These are phyloP conservation scores for Limnephilus marmoratus DNA, from an alignment of 2,888 invertebrate species.

Conservation along the genomic window DNA sequence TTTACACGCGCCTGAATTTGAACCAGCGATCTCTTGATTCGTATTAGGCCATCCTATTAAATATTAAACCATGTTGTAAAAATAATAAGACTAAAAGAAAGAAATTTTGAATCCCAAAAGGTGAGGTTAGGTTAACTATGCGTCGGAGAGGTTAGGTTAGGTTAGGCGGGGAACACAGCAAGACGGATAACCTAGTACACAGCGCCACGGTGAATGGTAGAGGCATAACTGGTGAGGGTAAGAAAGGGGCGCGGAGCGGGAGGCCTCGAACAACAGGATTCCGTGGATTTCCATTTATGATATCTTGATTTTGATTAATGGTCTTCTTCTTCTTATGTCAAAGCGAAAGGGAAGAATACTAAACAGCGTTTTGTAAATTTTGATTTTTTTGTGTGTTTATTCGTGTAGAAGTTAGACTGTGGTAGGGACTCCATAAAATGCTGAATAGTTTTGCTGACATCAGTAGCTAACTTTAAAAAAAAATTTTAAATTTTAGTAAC, in stretches of 20 bases:
- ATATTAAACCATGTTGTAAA: too few relatives aligned
- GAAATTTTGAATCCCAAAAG: background rate
- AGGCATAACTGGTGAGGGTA: background rate
- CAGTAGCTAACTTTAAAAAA: too few relatives aligned
- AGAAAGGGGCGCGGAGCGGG: background rate
- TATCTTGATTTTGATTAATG: slow-evolving; percentile 34
- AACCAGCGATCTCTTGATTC: too few relatives aligned
- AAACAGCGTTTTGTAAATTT: background rate
- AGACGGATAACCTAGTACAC: background rate
- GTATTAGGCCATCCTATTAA: too few relatives aligned
- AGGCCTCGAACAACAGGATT: slow-evolving; percentile 23
- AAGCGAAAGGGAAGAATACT: background rate
- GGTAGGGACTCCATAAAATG: too few relatives aligned
- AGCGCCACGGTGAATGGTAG: background rate
- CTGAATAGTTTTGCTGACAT: too few relatives aligned
- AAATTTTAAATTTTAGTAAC: too few relatives aligned
- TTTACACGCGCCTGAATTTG: too few relatives aligned
- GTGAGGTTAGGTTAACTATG: background rate
- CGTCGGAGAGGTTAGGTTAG: background rate
- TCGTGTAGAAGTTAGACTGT: too few relatives aligned
- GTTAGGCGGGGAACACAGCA: background rate
- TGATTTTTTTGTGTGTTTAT: too few relatives aligned
- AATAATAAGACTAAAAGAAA: background rate
- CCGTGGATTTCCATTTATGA: slow-evolving; percentile 21
- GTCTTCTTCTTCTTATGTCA: background rate